phyloP scores from a whole-genome alignment of 2,888 invertebrate genomes.

The Agrotis ipsilon region DNA sequence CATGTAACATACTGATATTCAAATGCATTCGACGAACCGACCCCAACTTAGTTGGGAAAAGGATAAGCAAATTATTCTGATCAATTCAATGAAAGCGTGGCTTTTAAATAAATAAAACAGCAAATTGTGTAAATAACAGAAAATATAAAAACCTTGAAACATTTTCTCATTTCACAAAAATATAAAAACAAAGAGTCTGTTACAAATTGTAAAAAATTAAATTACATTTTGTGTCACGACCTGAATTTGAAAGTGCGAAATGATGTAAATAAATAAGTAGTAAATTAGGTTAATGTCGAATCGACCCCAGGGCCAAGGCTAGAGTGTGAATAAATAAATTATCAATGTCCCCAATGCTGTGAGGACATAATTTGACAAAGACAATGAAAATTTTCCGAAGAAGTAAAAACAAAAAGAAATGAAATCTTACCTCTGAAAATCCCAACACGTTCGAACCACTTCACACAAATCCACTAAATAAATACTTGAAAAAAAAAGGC shows the following conservation, averaged over 20 bases:
- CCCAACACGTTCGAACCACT: conserved; percentile 54
- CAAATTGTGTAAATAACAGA: no score
- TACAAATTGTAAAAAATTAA: background rate
- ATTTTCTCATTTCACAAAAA: background rate
- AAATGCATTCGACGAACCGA: no score
- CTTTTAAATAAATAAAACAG: no score
- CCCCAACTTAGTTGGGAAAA: no score
- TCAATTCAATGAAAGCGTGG: no score
- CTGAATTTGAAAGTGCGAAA: background rate
- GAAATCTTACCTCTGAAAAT: conserved; percentile 55
- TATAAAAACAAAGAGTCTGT: no score
- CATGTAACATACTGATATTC: no score
- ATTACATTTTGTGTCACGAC: background rate
- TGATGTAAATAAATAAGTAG: background rate
- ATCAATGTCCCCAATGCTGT: background rate
- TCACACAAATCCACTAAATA: conserved; percentile 62
- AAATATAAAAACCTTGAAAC: no score
- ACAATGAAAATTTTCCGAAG: background rate
- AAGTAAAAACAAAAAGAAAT: background rate
- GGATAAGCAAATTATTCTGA: no score
- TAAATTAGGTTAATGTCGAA: background rate
- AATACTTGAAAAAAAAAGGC: conserved; percentile 31
- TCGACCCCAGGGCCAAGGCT: conserved; percentile 3
- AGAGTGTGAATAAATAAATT: background rate
- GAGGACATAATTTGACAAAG: background rate